Base-by-base conservation (phyloP, 2,797 vertebrate genomes). In the Denticeps clupeoides region DNA sequence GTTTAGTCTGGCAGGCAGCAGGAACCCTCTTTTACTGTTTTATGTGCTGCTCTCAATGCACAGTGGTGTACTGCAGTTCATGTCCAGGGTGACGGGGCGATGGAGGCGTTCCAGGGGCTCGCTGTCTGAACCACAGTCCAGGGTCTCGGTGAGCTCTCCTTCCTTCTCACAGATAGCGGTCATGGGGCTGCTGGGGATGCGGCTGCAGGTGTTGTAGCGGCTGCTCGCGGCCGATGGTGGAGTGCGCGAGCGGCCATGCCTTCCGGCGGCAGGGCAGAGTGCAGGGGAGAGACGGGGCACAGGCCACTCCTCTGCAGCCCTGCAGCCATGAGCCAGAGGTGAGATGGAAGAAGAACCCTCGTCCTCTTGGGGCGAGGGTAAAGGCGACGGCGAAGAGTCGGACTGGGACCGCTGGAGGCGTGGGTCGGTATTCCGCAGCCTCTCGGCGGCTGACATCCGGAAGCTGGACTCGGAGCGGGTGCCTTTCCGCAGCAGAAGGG, bases 191-290 rank as follows among this genome's bases (percentile, higher is more conserved):
- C 88, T 87, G 47, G 80, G 78, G 64, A 90, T 81, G 43, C 88
- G 84, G 68, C 82, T 85, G 55, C 88, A 87, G 48, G 86, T 54
- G 0, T 81, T 82, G 43, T 90, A 91, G 44, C 87, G 82, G 49
- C 91, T 89, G 63, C 89, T 89, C 69, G 89, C 78, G 1, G 90
- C 90, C 2, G 85, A 90, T 0, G 92, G 91, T 0, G 91, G 91
- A 0, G 89, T 91, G 50, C 87, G 83, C 2, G 85, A 86, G 29
- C 89, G 87, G 58, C 63, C 69, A 4, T 72, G 81, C 44, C 80
- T 69, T 77, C 79, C 4, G 70, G 75, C 56, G 1, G 64, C 47
- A 72, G 79, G 65, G 62, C 57, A 54, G 12, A 51, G 60, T 38
- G 38, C 72, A 22, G 64, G 58, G 64, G 83, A 74, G 43, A 83